Evolutionary conservation across 2,888 invertebrate species (phyloP).

Genomic region (Pogonocherus hispidulus): DNA sequence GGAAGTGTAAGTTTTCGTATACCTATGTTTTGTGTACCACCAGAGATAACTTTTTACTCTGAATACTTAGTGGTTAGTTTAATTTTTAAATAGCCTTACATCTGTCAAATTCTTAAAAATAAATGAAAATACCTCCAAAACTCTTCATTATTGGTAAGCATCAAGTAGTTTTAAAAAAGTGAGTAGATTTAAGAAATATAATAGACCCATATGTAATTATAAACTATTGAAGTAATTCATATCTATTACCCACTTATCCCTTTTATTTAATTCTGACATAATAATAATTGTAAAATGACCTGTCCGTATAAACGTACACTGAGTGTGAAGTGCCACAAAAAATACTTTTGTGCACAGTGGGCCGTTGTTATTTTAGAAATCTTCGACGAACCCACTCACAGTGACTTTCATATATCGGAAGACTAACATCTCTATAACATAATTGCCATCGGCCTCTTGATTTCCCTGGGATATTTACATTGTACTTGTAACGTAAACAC

Average conservation of each 20-base stretch:
- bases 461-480: conserved; percentile 40
- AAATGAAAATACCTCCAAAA: too few species aligned
- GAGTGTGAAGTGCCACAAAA: conserved; percentile 1
- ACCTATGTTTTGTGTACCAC: too few species aligned
- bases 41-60: too few species aligned
- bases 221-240: too few species aligned
- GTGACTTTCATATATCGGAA: conserved; percentile 39
- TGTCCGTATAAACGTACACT: neutral
- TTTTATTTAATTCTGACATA: neutral
- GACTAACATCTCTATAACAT: conserved; percentile 45
- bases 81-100: too few species aligned
- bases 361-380: conserved; percentile 28
- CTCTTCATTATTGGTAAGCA: too few species aligned
- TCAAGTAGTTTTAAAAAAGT: too few species aligned
- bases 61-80: too few species aligned
- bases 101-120: too few species aligned
- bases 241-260: neutral
- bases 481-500: conserved; percentile 29
- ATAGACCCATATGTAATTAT: too few species aligned
- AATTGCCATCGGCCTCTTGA: conserved; percentile 45
- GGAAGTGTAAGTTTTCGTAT: too few species aligned
- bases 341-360: conserved; percentile 9
- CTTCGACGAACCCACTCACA: conserved; percentile 24
- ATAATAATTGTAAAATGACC: neutral
- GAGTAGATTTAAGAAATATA: too few species aligned